A percentile compares a stretch with the other conserved stretches of the same genome.
Conservation (phyloP, 1,140 invertebrate genomes). For the Zaprionus inermis region DNA sequence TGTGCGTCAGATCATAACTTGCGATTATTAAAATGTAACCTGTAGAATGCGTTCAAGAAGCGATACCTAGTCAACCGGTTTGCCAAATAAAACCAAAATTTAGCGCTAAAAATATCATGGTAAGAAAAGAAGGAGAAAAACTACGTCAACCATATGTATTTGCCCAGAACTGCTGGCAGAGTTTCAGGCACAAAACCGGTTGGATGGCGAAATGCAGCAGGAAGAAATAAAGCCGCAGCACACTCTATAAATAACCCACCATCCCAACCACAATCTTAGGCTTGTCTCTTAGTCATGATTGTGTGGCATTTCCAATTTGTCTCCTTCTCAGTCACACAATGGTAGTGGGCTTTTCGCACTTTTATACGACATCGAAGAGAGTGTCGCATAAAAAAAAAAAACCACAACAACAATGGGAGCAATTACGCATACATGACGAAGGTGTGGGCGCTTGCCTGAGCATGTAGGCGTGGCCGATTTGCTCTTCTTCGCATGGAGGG, state of each 20-base stretch:
- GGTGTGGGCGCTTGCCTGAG: background rate
- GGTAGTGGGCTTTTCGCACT: conserved; percentile 26
- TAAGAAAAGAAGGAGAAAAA: conserved; percentile 12
- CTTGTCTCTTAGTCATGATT: conserved; percentile 8
- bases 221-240: conserved; percentile 27
- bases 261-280: background rate
- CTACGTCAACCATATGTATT: conserved; percentile 25
- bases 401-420: background rate
- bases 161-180: conserved; percentile 2
- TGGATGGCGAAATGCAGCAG: conserved; percentile 35
- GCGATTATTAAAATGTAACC: conserved; percentile 32
- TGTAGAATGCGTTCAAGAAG: conserved; percentile 8
- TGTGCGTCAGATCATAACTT: conserved; percentile 13
- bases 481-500: background rate
- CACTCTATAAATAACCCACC: conserved; percentile 1
- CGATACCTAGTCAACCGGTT: conserved; percentile 34
- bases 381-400: conserved; percentile 9
- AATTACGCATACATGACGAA: background rate
- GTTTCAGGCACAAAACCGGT: conserved; percentile 38
- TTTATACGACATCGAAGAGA: background rate
- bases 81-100: conserved; percentile 12
- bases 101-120: conserved; percentile 15
- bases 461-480: background rate
- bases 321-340: background rate
- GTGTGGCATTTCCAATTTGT: conserved; percentile 12